Percentiles rank a stretch among this genome's conserved stretches.
Conservation (phyloP, 2,888 invertebrate species). For the Sesamia inferens region DNA sequence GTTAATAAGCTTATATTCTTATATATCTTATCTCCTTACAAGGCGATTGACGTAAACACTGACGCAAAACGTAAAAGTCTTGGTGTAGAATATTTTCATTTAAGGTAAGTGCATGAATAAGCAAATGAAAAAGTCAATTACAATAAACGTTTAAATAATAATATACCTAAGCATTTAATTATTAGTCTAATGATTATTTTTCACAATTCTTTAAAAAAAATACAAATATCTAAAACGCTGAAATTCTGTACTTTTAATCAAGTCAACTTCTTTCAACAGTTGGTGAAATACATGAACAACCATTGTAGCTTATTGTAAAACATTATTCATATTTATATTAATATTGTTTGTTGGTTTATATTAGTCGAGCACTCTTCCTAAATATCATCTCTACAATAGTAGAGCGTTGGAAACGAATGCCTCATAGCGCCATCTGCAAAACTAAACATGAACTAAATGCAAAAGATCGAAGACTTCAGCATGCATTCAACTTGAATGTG, state of each 20-base stretch:
- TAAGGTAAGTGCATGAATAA: slow-evolving; percentile 12
- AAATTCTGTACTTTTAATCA: not conserved
- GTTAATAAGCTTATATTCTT: not conserved
- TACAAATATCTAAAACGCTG: not conserved
- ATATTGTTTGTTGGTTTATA: not conserved
- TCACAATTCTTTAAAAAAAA: no score
- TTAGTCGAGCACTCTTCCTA: not conserved
- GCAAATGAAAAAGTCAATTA: no score
- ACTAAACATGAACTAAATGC: slow-evolving; percentile 22
- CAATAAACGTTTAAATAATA: no score
- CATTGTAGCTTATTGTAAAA: not conserved
- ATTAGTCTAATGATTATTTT: no score
- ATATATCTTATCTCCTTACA: slow-evolving; percentile 23
- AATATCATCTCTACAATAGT: slow-evolving; percentile 5
- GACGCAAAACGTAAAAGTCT: slow-evolving; percentile 30
- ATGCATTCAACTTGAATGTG: slow-evolving; percentile 14
- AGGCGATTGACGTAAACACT: slow-evolving; percentile 43
- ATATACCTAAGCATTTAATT: no score
- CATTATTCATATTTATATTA: not conserved
- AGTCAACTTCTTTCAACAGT: not conserved
- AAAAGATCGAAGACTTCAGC: slow-evolving; percentile 1
- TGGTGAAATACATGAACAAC: not conserved
- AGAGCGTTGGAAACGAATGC: not conserved
- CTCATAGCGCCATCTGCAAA: slow-evolving; percentile 47
- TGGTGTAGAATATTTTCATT: slow-evolving; percentile 13